phyloP scores from a whole-genome alignment of 2,888 invertebrate species.

The Polydrusus cervinus region DNA sequence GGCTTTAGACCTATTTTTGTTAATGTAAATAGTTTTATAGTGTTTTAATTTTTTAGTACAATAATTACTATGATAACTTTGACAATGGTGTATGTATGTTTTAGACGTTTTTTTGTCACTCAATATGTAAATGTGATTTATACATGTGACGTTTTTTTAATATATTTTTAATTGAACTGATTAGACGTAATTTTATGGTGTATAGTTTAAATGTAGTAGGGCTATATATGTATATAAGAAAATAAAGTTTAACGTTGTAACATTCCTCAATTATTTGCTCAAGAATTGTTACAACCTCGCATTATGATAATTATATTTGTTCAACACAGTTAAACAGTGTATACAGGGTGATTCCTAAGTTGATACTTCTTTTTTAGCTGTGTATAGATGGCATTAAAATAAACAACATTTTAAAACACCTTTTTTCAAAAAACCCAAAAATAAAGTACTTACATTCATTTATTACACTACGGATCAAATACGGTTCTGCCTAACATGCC shows the following conservation, averaged over 20 bases:
- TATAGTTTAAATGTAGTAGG: neutral
- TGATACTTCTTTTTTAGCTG: too few species aligned
- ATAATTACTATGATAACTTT: neutral
- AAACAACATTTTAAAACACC: too few species aligned
- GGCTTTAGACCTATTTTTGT: too few species aligned
- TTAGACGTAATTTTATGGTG: slow-evolving; percentile 14
- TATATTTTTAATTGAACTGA: neutral
- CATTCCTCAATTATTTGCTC: too few species aligned
- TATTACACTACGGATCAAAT: too few species aligned
- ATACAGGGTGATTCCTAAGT: too few species aligned
- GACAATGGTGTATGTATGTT: slow-evolving; percentile 63
- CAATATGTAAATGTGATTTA: slow-evolving; percentile 8
- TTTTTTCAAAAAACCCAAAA: too few species aligned
- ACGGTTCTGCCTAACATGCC: too few species aligned
- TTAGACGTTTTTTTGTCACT: slow-evolving; percentile 3
- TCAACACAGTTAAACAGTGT: neutral
- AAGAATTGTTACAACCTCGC: neutral
- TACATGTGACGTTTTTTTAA: slow-evolving; percentile 15
- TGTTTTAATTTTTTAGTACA: neutral
- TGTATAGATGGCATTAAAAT: too few species aligned
- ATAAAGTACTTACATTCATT: too few species aligned
- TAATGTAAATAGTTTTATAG: too few species aligned
- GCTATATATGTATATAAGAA: neutral
- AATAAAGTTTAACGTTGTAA: neutral
- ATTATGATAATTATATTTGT: too few species aligned